A percentile compares a stretch with the other conserved stretches of the same genome.
These are phyloP conservation scores for Drosophila anceps DNA, from an alignment of 2,888 invertebrate species.

Conservation along the genomic window DNA sequence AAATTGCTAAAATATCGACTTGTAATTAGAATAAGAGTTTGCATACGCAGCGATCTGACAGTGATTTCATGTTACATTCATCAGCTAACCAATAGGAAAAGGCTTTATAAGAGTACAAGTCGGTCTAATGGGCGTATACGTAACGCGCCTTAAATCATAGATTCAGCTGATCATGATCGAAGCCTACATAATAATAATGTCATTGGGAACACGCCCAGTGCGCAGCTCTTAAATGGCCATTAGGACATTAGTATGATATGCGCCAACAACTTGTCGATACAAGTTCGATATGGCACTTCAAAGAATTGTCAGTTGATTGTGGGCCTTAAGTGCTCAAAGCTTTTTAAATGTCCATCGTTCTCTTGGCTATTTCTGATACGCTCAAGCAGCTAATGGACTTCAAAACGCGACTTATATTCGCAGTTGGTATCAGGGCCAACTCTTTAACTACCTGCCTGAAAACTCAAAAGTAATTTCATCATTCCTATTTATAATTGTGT, in stretches of 20 bases:
- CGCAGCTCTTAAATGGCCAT: slow-evolving; percentile 22
- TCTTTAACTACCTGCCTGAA: not conserved
- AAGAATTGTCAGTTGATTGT: slow-evolving; percentile 19
- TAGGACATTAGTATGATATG: slow-evolving; percentile 2
- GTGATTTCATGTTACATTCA: slow-evolving; percentile 19
- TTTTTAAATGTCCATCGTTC: slow-evolving; percentile 2
- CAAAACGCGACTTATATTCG: slow-evolving; percentile 1
- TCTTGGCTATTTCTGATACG: slow-evolving; percentile 2
- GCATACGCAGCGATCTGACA: not conserved
- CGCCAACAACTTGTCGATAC: not conserved
- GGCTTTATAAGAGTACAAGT: not conserved
- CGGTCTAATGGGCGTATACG: slow-evolving; percentile 1
- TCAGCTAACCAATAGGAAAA: not conserved
- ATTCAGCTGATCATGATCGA: not conserved
- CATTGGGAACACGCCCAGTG: not conserved
- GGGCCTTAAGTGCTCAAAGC: slow-evolving; percentile 22
- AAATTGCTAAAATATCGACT: slow-evolving; percentile 61
- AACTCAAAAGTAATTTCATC: not conserved
- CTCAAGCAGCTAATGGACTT: slow-evolving; percentile 21
- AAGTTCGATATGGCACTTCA: slow-evolving; percentile 15
- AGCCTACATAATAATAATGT: not conserved
- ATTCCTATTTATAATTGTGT: not conserved
- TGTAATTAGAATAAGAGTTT: slow-evolving; percentile 41
- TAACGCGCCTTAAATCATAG: not conserved
- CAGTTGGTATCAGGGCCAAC: not conserved